Evolutionary conservation across 2,113 vertebrate species (phyloP).

Genomic region (Phocoena phocoena): DNA sequence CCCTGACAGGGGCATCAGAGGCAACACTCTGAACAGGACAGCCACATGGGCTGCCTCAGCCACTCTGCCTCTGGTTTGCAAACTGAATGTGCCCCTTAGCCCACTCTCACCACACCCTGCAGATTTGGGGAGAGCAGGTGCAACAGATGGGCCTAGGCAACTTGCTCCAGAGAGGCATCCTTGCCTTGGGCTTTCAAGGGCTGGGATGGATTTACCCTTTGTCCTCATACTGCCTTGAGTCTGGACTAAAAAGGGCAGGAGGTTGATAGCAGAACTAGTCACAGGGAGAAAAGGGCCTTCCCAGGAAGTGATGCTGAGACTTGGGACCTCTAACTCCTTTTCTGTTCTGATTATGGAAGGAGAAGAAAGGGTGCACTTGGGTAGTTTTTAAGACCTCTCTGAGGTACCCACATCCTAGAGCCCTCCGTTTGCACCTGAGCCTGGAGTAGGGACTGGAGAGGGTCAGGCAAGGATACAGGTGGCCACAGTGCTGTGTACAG

Average conservation of each 20-base stretch:
- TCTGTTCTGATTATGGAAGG: slow-evolving; percentile 1
- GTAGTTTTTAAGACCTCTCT: background rate
- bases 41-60: background rate
- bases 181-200: background rate
- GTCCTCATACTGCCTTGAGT: background rate
- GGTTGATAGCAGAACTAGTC: background rate
- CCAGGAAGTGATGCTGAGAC: background rate
- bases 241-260: background rate
- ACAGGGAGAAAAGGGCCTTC: background rate
- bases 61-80: background rate
- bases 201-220: background rate
- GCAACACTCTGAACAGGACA: background rate
- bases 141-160: background rate
- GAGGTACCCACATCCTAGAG: background rate
- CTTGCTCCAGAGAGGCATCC: background rate
- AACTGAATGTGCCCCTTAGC: background rate
- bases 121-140: background rate
- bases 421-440: background rate
- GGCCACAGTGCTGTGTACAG: background rate
- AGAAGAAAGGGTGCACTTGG: background rate
- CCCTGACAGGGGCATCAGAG: background rate
- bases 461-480: background rate
- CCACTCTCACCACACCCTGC: background rate
- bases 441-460: background rate
- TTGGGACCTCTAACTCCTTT: background rate